Base-by-base conservation (phyloP, 2,113 vertebrate genomes). In the Phaethornis superciliosus region DNA sequence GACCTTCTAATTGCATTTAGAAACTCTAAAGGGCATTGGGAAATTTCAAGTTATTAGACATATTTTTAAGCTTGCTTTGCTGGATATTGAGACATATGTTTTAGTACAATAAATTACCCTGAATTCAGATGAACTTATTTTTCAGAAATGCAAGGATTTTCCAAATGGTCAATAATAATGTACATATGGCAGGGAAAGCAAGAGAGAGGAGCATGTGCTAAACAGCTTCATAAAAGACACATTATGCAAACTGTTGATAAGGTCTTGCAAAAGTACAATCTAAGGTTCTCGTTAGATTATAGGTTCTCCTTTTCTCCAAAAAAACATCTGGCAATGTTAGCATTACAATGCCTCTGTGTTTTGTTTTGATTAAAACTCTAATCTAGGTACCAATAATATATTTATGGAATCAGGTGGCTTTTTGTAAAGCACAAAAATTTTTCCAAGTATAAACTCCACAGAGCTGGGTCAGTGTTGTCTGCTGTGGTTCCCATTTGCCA, bases 61-160 rank as follows among this genome's bases (percentile, higher is more conserved):
- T 62, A 75, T 47, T 24, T 54, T 70, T 77, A 80, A 82, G 54
- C 56, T 83, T 62, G 51, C 35, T 87, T 42, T 90, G 60, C 76
- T 94, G 67, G 33, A 81, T 70, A 84, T 32, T 63, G 16, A 81
- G 62, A 46, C 4, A 0, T 55, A 81, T 28, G 24, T 83, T 93
- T 85, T 78, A 90, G 81, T 86, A 56, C 46, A 91, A 21, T 76
- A 70, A 96, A 93, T 51, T 83, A 52, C 64, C 81, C 83, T 79
- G 79, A 85, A 81, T 94, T 94, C 90, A 54, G 42, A 76, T 30
- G 76, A 94, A 79, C 87, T 95, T 91, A 28, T 81, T 95, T 96
- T 95, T 54, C 62, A 83, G 85, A 91, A 94, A 93, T 87, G 89
- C 87, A 10, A 79, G 68, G 55, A 81, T 49, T 89, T 95, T 95